Evolutionary conservation across 2,888 invertebrate genomes (phyloP).

Genomic region (Mantis religiosa): DNA sequence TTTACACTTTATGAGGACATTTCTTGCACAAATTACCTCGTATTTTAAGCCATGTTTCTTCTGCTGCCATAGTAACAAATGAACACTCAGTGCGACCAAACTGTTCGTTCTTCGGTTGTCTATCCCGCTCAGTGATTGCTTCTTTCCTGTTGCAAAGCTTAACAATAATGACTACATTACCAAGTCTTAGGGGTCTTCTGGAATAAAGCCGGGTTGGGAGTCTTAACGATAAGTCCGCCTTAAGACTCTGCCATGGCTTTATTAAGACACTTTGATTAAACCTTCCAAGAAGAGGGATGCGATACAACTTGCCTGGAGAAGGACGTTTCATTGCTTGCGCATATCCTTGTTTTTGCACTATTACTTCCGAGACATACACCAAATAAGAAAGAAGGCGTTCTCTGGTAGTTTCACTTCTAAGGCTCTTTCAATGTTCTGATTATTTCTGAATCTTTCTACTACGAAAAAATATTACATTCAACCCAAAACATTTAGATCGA

Average conservation of each 20-base stretch:
- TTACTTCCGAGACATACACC: background rate
- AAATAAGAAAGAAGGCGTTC: no score
- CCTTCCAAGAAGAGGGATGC: background rate
- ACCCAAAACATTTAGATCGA: no score
- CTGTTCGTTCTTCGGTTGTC: background rate
- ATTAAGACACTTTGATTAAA: conserved; percentile 22
- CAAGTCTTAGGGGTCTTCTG: conserved; percentile 12
- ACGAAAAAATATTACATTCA: no score
- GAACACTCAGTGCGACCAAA: background rate
- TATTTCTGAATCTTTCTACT: no score
- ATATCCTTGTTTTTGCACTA: background rate
- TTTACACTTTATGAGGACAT: no score
- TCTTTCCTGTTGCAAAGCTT: background rate
- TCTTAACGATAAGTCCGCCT: conserved; percentile 12
- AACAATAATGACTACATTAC: conserved; percentile 16
- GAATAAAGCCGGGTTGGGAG: background rate
- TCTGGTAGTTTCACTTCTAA: no score
- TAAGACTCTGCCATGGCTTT: conserved; percentile 5
- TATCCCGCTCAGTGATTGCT: background rate
- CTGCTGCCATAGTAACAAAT: no score
- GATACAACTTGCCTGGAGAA: background rate
- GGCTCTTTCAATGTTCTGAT: no score
- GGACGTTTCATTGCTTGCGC: background rate
- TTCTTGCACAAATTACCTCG: no score
- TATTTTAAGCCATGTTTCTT: no score